Base-by-base conservation (phyloP, 53 echinoderm and acorn worm species). In the Mesocentrotus franciscanus region DNA sequence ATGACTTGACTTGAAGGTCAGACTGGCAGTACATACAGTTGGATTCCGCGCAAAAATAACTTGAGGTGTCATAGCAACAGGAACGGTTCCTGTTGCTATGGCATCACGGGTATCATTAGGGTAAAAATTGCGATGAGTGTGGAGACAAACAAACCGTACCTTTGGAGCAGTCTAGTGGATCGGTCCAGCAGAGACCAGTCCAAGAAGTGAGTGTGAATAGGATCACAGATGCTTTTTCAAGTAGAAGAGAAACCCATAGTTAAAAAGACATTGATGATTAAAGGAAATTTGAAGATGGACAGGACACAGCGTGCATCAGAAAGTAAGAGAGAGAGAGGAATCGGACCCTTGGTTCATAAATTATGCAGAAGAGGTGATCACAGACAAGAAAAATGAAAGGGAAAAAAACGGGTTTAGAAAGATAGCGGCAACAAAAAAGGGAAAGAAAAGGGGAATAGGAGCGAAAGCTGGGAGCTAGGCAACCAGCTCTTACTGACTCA, bases 271-370 rank as follows among this genome's bases (percentile, higher is more conserved):
- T 75, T 75, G 75, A 75, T 75, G 32, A 75, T 27, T 10, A 20
- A 83, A 83, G 42, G 59, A 59, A 87, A 87, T 56, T 12, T 58
- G 87, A 58, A n/a, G n/a, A 87, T 58, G 29, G 27, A 27, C 29
- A 55, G 34, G 34, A 87, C 2, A 87, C 27, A 87, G 81, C 8
- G 42, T 9, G 90, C 59, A 60, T 24, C 29, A 59, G 90, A 60
- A 11, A 59, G 29, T 10, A 20, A 89, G 89, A 90, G 87, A 59
- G 15, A 90, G 90, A 60, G 27, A 90, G 58, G 27, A 8, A 89
- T 89, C n/a, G 12, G 15, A 60, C 26, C 91, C 66, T 34, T 66
- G 91, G 91, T 39, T 91, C 91, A 91, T 91, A 91, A 91, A 91
- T 91, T 91, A 91, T 91, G 91, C 34, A 61, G 36, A 35, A 16